Base-by-base conservation (phyloP, 2,113 vertebrate genomes). In the Myrmecobius fasciatus region DNA sequence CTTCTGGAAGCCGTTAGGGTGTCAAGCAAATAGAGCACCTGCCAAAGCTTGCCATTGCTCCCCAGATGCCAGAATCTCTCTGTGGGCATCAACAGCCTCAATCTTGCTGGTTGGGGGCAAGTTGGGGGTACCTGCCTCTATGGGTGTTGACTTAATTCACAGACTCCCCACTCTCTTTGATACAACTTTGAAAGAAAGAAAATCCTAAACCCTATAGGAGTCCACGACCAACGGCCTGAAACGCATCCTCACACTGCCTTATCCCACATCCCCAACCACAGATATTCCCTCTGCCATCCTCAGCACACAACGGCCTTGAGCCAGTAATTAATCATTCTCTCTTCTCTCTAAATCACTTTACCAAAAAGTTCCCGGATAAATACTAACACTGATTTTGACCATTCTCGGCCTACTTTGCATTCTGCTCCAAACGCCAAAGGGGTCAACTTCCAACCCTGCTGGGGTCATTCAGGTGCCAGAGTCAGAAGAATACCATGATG, bases 131-230 rank as follows among this genome's bases (percentile, higher is more conserved):
- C 67, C 67, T 43, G 67, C 36, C 17, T 43, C 67, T 6, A 22
- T 83, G n/a, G n/a, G 67, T 83, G 67, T 83, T 75, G 60, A n/a
- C 60, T 75, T 83, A 83, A 83, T 83, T 83, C 67, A 43, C n/a
- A 22, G 22, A 22, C n/a, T n/a, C n/a, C 67, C 17, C 17, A 83
- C 6, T 0, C 67, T 83, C 36, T 83, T 83, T 24, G 20, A 83
- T 83, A 83, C 17, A 20, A 83, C 36, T 43, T 7, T 43, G 67
- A 83, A 83, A 43, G 22, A 22, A 83, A 83, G 67, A 17, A 43
- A 20, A n/a, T 83, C 67, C 67, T 83, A 20, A 83, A 83, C 17
- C n/a, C n/a, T 83, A 20, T 83, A n/a, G 67, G 67, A 20, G 22
- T 43, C 67, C n/a, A 83, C 20, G 43, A 1, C 36, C 67, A 83